phyloP scores from a whole-genome alignment of 2,888 invertebrate species.

The Drosophila greeni region DNA sequence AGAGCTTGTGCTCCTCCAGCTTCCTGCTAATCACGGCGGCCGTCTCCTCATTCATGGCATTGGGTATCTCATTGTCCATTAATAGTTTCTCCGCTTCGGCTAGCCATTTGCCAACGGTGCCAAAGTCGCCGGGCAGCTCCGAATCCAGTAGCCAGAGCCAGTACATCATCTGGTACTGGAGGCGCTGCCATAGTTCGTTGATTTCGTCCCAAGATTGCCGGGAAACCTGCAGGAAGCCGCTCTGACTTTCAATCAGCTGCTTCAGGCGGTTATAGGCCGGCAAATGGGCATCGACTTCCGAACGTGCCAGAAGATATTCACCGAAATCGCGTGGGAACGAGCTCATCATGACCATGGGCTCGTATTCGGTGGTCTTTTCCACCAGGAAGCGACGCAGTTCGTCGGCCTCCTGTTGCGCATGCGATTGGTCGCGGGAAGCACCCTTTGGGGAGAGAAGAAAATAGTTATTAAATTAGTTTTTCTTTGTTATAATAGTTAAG shows the following conservation, averaged over 20 bases:
- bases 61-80: constrained; percentile 88
- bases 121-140: constrained; percentile 90
- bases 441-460: constrained; percentile 77
- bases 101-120: constrained; percentile 92
- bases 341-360: constrained; percentile 87
- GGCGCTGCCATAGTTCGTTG: constrained; percentile 88
- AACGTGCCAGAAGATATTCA: constrained; percentile 88
- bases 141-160: constrained; percentile 95
- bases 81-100: constrained; percentile 90
- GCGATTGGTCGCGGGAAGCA: constrained; percentile 86
- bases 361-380: constrained; percentile 87
- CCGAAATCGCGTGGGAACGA: constrained; percentile 88
- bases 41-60: constrained; percentile 91
- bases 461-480: neutral
- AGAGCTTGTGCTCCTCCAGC: constrained; percentile 92
- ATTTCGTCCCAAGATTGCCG: constrained; percentile 92
- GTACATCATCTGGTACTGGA: constrained; percentile 87
- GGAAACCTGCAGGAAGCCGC: constrained; percentile 88
- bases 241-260: constrained; percentile 87
- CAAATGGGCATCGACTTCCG: constrained; percentile 87
- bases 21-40: constrained; percentile 92
- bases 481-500: too few relatives aligned
- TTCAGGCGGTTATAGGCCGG: constrained; percentile 87
- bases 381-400: constrained; percentile 89
- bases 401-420: constrained; percentile 89